Evolutionary conservation across 2,888 invertebrate species (phyloP), one percentile per base, ranked within the genome.

Genomic region (Eurois occulta): DNA sequence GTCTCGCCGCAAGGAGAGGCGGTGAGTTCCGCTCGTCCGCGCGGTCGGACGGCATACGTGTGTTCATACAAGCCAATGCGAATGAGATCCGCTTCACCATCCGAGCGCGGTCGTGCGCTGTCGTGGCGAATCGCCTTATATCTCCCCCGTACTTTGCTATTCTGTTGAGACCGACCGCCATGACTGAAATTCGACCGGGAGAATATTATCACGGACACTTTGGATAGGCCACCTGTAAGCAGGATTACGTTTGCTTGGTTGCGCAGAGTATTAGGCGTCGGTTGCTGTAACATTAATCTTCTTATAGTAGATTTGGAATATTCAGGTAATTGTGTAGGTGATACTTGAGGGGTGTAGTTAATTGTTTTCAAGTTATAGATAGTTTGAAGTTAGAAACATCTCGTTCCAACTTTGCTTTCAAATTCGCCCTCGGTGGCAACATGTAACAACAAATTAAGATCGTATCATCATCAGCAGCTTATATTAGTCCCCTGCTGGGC

Each of bases 271-370:
- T 82, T 58, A 79, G 28, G 10, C 10, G 38, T 10, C 52, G 38
- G 62, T 62, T 43, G 48, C 28, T 65, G 58, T 72, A 28, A 46
- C 48, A 52, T 13, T 84, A 79, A 79, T 55, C 84, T 82, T 67
- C 84, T 84, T 73, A 71, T 7, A 62, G 41, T 35, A 41, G 66
- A 64, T 62, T 82, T 76, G 8, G n/a, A 38, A 68, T 68, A 46
- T 55, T 46, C n/a, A 13, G 32, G 24, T 64, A 21, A 80, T 46
- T 64, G 35, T 81, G 62, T 75, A 46, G 46, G 21, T 67, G 38
- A 48, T 81, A 62, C 66, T 70, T 43, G 6, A 24, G n/a, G 21
- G 16, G 6, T 52, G 2, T 24, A 2, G 13, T 24, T 43, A 32
- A 60, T 24, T 35, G 60, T 79, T 69, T 60, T n/a, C 21, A 18